These are phyloP conservation scores for Ostrea edulis DNA, from an alignment of 1,140 invertebrate species.

Conservation along the genomic window DNA sequence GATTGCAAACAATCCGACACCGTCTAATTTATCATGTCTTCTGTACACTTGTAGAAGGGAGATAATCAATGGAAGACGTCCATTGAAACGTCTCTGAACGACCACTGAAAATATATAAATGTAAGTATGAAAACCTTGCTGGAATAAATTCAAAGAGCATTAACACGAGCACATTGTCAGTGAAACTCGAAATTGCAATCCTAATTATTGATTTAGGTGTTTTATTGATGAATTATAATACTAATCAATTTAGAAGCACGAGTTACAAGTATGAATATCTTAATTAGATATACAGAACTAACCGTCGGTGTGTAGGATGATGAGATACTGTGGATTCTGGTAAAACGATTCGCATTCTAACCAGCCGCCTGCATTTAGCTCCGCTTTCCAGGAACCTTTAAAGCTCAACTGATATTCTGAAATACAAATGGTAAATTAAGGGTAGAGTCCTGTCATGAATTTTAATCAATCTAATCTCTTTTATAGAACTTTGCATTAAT, in stretches of 20 bases:
- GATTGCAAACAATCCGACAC: slow-evolving; percentile 66
- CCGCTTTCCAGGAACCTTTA: slow-evolving; percentile 61
- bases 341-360: slow-evolving; percentile 69
- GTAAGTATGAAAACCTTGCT: neutral
- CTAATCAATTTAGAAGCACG: neutral
- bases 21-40: slow-evolving; percentile 63
- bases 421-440: slow-evolving; percentile 13
- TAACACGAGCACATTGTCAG: neutral
- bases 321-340: slow-evolving; percentile 70
- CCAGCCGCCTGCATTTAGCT: slow-evolving; percentile 71
- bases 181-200: neutral
- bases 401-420: slow-evolving; percentile 67
- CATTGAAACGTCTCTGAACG: slow-evolving; percentile 70
- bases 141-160: neutral
- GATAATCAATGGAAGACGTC: slow-evolving; percentile 68
- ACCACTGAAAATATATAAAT: slow-evolving; percentile 56
- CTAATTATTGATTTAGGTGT: no score
- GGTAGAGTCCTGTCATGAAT: no score
- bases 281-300: no score
- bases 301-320: slow-evolving; percentile 68
- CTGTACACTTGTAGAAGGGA: slow-evolving; percentile 68
- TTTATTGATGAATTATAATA: neutral
- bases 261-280: neutral
- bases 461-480: no score
- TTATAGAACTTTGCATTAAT: no score